Percentiles rank a stretch among this genome's conserved stretches.
These are phyloP conservation scores for Dreissena rostriformis DNA, from an alignment of 1,140 invertebrate species.

Conservation along the genomic window DNA sequence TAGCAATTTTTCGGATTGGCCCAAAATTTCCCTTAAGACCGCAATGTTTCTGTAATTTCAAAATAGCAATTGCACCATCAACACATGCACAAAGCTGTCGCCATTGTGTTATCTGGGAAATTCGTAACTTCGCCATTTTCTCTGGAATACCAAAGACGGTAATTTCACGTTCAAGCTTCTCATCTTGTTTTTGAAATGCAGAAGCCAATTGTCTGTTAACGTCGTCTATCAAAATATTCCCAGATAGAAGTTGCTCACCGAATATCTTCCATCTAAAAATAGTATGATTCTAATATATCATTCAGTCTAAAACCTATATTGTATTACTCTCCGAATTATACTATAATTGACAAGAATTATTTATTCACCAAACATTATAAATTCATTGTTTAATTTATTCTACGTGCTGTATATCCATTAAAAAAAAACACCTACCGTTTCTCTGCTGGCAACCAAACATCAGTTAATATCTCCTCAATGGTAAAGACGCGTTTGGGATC, in stretches of 20 bases:
- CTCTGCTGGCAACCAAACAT: too few relatives aligned
- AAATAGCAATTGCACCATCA: conserved; percentile 19
- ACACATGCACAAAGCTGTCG: conserved; percentile 33
- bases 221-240: conserved; percentile 3
- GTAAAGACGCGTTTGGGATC: too few relatives aligned
- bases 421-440: too few relatives aligned
- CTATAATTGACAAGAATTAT: too few relatives aligned
- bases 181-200: not conserved
- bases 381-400: too few relatives aligned
- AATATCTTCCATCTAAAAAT: conserved; percentile 12
- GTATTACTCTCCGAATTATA: too few relatives aligned
- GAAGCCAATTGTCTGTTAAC: conserved; percentile 15
- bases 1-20: conserved; percentile 16
- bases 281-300: too few relatives aligned
- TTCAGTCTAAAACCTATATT: too few relatives aligned
- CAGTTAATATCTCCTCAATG: too few relatives aligned
- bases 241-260: not conserved
- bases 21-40: conserved; percentile 23
- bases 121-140: not conserved
- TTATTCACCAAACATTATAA: too few relatives aligned
- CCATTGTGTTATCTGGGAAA: conserved; percentile 26
- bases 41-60: conserved; percentile 11
- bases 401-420: too few relatives aligned
- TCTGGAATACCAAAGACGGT: not conserved
- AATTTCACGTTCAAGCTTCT: conserved; percentile 19